A percentile compares a stretch with the other conserved stretches of the same genome.
phyloP scores from a whole-genome alignment of 2,797 vertebrate genomes.

The Parotocinclus haroldoi region DNA sequence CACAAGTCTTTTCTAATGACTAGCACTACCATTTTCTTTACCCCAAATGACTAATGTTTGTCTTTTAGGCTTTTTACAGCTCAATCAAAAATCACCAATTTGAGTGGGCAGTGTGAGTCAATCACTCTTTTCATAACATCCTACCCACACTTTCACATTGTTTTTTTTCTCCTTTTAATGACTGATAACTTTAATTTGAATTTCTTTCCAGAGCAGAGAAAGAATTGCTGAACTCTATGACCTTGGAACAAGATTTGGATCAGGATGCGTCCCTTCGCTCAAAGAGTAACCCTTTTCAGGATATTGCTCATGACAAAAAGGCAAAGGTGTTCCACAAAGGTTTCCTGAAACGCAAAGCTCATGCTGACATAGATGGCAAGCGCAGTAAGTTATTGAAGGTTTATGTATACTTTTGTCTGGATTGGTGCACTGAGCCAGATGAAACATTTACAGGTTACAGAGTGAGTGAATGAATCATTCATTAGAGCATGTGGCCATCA shows the following conservation, averaged over 20 bases:
- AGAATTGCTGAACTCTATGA: constrained; percentile 59
- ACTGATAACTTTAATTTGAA: too few relatives aligned
- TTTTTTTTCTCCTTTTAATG: not conserved
- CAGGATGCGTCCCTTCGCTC: constrained; percentile 59
- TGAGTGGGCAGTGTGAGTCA: constrained; percentile 86
- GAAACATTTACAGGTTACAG: too few relatives aligned
- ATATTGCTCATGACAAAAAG: constrained; percentile 72
- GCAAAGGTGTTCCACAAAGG: constrained; percentile 79
- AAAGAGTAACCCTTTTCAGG: constrained; percentile 79
- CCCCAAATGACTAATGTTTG: not conserved
- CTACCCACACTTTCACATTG: not conserved
- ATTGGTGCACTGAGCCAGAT: too few relatives aligned
- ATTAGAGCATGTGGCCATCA: too few relatives aligned
- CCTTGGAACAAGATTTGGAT: constrained; percentile 52
- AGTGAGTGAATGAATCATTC: too few relatives aligned
- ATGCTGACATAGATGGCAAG: constrained; percentile 86
- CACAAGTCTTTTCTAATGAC: too few relatives aligned
- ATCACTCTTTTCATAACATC: not conserved
- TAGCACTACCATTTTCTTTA: too few relatives aligned
- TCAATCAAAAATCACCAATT: constrained; percentile 83
- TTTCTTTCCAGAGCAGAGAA: constrained; percentile 71
- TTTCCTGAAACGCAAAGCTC: constrained; percentile 82
- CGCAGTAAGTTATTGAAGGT: constrained; percentile 76
- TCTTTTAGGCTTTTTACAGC: constrained; percentile 76
- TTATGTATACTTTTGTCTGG: too few relatives aligned